Percentiles rank a stretch among this genome's conserved stretches.
Conservation (phyloP, 2,113 vertebrate genomes). For the Prionailurus bengalensis region DNA sequence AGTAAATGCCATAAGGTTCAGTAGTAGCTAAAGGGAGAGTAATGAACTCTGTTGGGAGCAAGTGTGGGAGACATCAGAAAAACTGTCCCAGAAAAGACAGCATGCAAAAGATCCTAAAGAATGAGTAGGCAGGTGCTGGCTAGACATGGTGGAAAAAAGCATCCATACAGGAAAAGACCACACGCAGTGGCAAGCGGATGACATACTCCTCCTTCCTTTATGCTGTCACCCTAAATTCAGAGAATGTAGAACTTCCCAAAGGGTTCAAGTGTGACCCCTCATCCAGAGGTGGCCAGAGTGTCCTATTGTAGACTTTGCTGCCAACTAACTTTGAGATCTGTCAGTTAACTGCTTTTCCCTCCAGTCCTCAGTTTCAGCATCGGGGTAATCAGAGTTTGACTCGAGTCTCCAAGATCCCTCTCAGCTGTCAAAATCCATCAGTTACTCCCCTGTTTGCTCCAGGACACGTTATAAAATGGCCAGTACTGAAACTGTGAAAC, state of each 20-base stretch:
- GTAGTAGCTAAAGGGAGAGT: background rate
- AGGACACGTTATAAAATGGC: background rate
- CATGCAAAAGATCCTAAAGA: background rate
- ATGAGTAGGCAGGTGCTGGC: background rate
- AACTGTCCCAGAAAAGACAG: background rate
- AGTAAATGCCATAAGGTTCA: background rate
- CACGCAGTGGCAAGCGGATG: background rate
- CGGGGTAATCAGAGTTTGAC: background rate
- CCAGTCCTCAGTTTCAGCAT: background rate
- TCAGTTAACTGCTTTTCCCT: background rate
- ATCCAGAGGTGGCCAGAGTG: background rate
- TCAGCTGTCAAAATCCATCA: background rate
- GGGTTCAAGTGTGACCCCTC: background rate
- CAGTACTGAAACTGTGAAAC: background rate
- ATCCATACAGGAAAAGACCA: background rate
- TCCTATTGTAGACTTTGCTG: background rate
- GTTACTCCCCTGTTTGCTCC: background rate
- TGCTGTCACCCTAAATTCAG: background rate
- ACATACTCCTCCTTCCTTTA: background rate
- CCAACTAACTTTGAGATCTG: background rate
- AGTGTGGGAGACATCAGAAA: background rate
- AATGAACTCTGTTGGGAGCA: background rate
- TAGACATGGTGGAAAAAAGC: background rate
- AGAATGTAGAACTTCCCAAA: background rate
- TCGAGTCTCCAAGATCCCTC: background rate